These are phyloP conservation scores for Dufourea novaeangliae DNA, from an alignment of 1,140 invertebrate genomes.

Conservation along the genomic window DNA sequence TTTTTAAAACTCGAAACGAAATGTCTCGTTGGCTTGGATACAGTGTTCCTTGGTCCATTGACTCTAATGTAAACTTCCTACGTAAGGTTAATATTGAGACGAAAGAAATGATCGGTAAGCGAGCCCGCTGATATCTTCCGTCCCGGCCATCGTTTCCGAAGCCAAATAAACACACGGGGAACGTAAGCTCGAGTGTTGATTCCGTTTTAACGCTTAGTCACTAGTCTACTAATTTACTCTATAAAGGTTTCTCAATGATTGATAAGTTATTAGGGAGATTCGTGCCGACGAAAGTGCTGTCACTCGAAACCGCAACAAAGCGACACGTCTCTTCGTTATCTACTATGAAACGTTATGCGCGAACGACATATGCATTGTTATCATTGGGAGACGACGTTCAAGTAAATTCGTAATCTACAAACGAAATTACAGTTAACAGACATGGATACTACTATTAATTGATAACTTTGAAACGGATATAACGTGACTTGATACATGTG, in stretches of 20 bases:
- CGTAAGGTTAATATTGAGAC: too few relatives aligned
- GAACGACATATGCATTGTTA: constrained; percentile 20
- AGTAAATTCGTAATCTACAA: neutral
- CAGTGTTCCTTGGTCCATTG: neutral
- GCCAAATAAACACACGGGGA: constrained; percentile 77
- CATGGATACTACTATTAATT: too few relatives aligned
- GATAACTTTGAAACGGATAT: neutral
- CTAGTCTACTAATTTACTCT: constrained; percentile 66
- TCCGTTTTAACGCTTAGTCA: constrained; percentile 75
- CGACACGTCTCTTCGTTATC: constrained; percentile 40
- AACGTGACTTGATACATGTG: neutral
- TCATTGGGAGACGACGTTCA: constrained; percentile 11
- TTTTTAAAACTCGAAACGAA: neutral
- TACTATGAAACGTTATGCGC: neutral
- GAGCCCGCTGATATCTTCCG: constrained; percentile 64
- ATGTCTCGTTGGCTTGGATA: neutral
- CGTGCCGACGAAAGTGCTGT: neutral
- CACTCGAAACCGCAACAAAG: constrained; percentile 23
- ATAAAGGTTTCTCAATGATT: constrained; percentile 40
- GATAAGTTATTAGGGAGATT: constrained; percentile 21
- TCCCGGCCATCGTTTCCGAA: constrained; percentile 68
- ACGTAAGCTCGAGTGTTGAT: constrained; percentile 65
- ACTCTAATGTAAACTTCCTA: constrained; percentile 3
- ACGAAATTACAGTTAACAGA: constrained; percentile 15
- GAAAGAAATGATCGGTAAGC: constrained; percentile 3